Evolutionary conservation across 2,888 invertebrate species (phyloP), one percentile per base, ranked within the genome.

Genomic region (Sycophila texana): DNA sequence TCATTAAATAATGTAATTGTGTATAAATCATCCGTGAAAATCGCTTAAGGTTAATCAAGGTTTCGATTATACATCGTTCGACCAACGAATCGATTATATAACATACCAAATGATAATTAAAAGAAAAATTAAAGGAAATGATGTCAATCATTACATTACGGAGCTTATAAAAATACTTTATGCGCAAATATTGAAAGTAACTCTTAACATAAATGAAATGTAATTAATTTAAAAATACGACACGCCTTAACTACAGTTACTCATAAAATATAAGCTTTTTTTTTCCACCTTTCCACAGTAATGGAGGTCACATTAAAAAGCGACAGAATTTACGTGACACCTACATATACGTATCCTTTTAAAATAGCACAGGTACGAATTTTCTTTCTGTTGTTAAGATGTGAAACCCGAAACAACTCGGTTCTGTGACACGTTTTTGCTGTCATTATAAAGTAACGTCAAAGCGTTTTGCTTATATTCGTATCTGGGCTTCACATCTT

Each of bases 31-130:
- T 68, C n/a, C 51, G 61, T 63, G 20, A 74, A 55, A 14, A 39
- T 39, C 47, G 51, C 65, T 65, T 74, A 65, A 73, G 74, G 74
- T 74, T 74, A 74, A 74, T 74, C 74, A 74, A 74, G 74, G 74
- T 65, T 74, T 72, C 22, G 4, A 47, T 39, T 20, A 20, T 53
- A 47, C 14, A 58, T 58, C 3, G 47, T 55, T 68, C 39, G 39
- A 39, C 3, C 26, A 26, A 26, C 26, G 26, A 39, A 18, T 20
- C 39, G 12, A 58, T 57, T 13, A 30, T 47, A 58, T 30, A 58
- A 71, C 39, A 71, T 47, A n/a, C 51, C 16, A 53, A 18, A n/a
- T 63, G 18, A 20, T 66, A 1, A 20, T 51, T 1, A 13, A 47
- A 66, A 16, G 49, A 47, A 18, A 18, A 63, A 18, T 47, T 39